Percentiles rank a stretch among this genome's conserved stretches.
These are phyloP conservation scores for Papilio demoleus DNA, from an alignment of 2,888 invertebrate species.

Conservation along the genomic window DNA sequence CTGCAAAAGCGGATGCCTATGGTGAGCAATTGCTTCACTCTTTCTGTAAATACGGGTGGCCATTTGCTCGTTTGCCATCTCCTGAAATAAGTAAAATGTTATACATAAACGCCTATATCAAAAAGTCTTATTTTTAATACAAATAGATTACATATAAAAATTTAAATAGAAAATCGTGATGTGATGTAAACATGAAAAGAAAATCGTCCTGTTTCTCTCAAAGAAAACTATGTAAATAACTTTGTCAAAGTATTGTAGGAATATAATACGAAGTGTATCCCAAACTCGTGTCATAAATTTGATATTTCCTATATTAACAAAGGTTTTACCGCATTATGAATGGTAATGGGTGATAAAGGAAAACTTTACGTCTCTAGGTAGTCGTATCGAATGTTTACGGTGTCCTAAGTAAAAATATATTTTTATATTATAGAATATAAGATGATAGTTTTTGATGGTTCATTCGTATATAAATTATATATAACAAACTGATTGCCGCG, in stretches of 20 bases:
- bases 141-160: too few relatives aligned
- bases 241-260: constrained; percentile 21
- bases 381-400: constrained; percentile 29
- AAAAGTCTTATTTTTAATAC: too few relatives aligned
- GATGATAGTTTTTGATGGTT: too few relatives aligned
- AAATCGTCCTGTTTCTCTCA: constrained; percentile 1
- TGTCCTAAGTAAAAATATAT: constrained; percentile 25
- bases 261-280: constrained; percentile 27
- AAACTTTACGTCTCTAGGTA: constrained; percentile 31
- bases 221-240: constrained; percentile 36
- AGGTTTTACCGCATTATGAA: constrained; percentile 33
- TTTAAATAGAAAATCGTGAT: too few relatives aligned
- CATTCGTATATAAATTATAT: too few relatives aligned
- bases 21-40: too few relatives aligned
- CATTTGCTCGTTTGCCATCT: too few relatives aligned
- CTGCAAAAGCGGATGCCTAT: too few relatives aligned
- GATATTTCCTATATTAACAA: constrained; percentile 36
- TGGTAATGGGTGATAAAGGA: constrained; percentile 31
- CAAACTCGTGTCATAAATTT: constrained; percentile 30
- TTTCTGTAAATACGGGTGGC: too few relatives aligned
- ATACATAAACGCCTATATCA: too few relatives aligned
- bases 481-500: too few relatives aligned
- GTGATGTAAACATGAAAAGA: neutral
- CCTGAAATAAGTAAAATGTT: too few relatives aligned
- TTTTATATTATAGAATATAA: neutral